Evolutionary conservation across 2,888 invertebrate species (phyloP).

Genomic region (Augiades crinisus): DNA sequence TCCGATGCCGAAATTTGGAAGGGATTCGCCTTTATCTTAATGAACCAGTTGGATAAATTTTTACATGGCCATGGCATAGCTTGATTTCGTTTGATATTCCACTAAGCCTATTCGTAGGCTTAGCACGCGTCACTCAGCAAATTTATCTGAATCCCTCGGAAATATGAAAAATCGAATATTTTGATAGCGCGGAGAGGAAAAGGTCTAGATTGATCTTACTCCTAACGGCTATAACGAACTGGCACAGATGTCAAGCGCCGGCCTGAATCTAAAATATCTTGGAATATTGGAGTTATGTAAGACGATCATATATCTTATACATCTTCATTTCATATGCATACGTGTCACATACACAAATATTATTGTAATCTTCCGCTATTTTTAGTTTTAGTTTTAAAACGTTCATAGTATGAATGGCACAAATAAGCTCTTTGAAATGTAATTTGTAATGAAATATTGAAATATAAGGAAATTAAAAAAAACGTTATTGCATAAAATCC

Average conservation of each 20-base stretch:
- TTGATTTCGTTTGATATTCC: not conserved
- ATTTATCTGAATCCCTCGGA: slow-evolving; percentile 6
- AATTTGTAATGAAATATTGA: too few species aligned
- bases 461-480: too few species aligned
- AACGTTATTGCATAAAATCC: too few species aligned
- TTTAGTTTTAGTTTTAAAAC: too few species aligned
- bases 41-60: not conserved
- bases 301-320: not conserved
- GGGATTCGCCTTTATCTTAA: not conserved
- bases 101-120: not conserved
- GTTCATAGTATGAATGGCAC: too few species aligned
- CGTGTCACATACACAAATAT: not conserved
- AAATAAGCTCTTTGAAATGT: too few species aligned
- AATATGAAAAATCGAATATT: slow-evolving; percentile 6
- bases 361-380: too few species aligned
- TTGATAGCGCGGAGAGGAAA: not conserved
- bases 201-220: not conserved
- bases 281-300: not conserved
- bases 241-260: not conserved
- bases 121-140: not conserved
- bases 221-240: not conserved
- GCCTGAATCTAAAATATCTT: not conserved
- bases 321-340: not conserved
- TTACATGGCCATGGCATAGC: too few species aligned
- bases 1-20: too few species aligned